Conservation (phyloP, 2,113 vertebrate species). For the Agapornis roseicollis region DNA sequence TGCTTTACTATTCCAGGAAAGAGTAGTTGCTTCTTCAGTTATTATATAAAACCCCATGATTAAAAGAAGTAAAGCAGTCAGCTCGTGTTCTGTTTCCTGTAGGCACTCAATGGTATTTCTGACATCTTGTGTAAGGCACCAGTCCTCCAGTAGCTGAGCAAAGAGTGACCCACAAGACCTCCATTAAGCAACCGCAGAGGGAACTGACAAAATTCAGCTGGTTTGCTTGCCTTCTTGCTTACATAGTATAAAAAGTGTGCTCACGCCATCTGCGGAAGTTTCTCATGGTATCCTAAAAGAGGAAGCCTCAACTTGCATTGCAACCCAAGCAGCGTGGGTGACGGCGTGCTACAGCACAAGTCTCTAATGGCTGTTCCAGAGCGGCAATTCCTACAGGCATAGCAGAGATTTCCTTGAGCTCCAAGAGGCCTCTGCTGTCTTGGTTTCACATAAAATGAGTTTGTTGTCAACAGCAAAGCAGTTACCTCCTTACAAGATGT, state of each 20-base stretch:
- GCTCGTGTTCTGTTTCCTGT: slow-evolving; percentile 18
- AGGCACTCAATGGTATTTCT: slow-evolving; percentile 61
- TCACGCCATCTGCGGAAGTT: not conserved
- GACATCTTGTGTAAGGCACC: slow-evolving; percentile 63
- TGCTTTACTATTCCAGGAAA: slow-evolving; percentile 12
- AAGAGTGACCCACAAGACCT: not conserved
- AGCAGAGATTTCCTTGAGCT: not conserved
- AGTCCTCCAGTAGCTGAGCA: not conserved
- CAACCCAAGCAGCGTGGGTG: not conserved
- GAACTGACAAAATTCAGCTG: not conserved
- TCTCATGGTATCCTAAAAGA: not conserved
- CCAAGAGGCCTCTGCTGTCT: not conserved
- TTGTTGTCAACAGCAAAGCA: not conserved
- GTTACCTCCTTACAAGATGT: not conserved
- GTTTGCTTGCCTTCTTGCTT: not conserved
- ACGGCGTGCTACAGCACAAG: not conserved
- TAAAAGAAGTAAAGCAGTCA: slow-evolving; percentile 20
- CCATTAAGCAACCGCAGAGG: not conserved
- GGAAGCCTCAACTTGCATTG: not conserved
- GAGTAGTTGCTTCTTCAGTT: not conserved
- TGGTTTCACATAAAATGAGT: not conserved
- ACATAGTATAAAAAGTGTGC: not conserved
- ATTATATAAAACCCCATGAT: not conserved
- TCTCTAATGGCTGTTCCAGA: not conserved
- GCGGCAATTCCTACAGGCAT: not conserved